Base-by-base conservation (phyloP, 2,797 vertebrate genomes). In the Hipposideros larvatus region DNA sequence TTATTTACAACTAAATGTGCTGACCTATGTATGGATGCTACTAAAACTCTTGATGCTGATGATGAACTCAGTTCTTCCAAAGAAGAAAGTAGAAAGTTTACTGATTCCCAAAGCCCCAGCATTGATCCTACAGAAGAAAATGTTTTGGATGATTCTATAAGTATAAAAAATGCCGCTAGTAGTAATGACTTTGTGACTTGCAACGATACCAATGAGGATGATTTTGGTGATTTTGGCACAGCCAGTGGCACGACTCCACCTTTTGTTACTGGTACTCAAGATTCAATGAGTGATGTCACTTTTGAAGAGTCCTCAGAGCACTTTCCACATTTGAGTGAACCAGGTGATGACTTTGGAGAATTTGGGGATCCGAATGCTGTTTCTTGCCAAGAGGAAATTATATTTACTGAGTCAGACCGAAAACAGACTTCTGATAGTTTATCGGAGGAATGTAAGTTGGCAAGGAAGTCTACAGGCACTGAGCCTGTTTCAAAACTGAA, bases 221-320 rank as follows among this genome's bases (percentile, higher is more conserved):
- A 99, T 86, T 99, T 99, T 86, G 99, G 99, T 28, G 99, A 99
- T 95, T 98, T 99, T 95, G 99, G 99, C 97, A 99, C 99, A 66
- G 99, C 99, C 2, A 98, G 97, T 97, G 97, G 97, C 73, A 94
- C 34, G 0, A 97, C 98, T 97, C 95, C 96, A 90, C 98, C 98
- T 11, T 98, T 98, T 18, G 96, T 98, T 53, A 98, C 98, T 59
- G 99, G 98, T 13, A 97, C 97, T 26, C 98, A 98, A 96, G 97
- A 96, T 51, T 98, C 97, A 0, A 94, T 98, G 28, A 98, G 98
- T 0, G 97, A 99, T 94, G 95, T 98, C 73, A 99, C 98, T 97
- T 98, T 99, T 97, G 98, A 98, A 97, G 98, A 97, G 2, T 98
- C 98, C 96, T 99, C 98, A 0, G 83, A 98, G 71, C 96, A 98